Evolutionary conservation across 2,888 invertebrate species (phyloP).

Genomic region (Barypeithes pellucidus): DNA sequence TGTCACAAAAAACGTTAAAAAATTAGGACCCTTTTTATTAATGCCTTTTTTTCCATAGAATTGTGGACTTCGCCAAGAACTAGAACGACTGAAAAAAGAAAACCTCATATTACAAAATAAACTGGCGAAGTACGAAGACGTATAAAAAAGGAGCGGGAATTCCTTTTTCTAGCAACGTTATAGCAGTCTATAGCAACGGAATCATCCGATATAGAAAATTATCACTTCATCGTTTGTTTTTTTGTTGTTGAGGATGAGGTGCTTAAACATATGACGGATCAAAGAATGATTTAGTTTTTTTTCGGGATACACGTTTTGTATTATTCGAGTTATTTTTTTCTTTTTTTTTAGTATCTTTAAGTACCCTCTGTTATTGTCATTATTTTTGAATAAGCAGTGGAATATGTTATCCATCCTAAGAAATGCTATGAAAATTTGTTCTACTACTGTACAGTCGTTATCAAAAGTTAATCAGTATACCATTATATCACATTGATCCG

Average conservation of each 20-base stretch:
- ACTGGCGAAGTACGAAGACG: slow-evolving; percentile 90
- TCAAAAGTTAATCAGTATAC: no score
- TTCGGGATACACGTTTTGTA: neutral
- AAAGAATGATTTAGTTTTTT: slow-evolving; percentile 18
- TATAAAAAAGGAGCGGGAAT: slow-evolving; percentile 69
- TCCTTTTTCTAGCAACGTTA: slow-evolving; percentile 18
- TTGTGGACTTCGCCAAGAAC: slow-evolving; percentile 90
- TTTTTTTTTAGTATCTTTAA: slow-evolving; percentile 37
- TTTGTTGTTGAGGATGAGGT: slow-evolving; percentile 32
- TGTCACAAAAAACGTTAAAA: no score
- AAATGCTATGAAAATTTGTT: no score
- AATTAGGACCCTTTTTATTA: no score
- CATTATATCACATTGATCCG: no score
- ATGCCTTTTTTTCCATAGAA: slow-evolving; percentile 77
- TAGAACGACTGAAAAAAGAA: slow-evolving; percentile 93
- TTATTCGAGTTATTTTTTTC: slow-evolving; percentile 3
- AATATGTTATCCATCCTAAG: slow-evolving; percentile 17
- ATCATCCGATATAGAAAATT: slow-evolving; percentile 48
- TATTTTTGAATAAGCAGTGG: slow-evolving; percentile 19
- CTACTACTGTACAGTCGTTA: no score
- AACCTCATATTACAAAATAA: slow-evolving; percentile 92
- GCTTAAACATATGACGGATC: slow-evolving; percentile 36
- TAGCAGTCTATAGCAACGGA: slow-evolving; percentile 39
- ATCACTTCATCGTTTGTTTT: slow-evolving; percentile 36
- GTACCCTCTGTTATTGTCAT: slow-evolving; percentile 32